Percentiles rank a stretch among this genome's conserved stretches.
Evolutionary conservation across 2,797 vertebrate species (phyloP).

Genomic region (Hypotaenidia okinawae): DNA sequence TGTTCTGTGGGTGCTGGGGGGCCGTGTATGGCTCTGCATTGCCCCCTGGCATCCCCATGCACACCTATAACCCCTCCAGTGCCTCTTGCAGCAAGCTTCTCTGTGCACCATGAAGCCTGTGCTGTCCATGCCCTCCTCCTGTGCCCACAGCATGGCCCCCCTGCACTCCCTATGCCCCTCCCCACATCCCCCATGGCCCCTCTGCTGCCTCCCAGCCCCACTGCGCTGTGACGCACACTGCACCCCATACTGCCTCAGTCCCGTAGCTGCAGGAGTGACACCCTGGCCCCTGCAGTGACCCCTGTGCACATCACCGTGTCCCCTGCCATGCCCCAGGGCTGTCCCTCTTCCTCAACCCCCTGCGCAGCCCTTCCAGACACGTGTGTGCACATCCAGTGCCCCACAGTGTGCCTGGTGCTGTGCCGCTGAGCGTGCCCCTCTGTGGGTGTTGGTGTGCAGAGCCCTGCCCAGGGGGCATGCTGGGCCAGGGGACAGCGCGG

Average conservation of each 20-base stretch:
- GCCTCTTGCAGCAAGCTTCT: background rate
- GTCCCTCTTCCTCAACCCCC: background rate
- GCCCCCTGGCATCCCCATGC: background rate
- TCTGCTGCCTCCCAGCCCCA: background rate
- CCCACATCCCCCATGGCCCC: accelerated
- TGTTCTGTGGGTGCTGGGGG: background rate
- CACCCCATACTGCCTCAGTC: accelerated
- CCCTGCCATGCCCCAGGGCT: background rate
- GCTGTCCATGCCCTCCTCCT: accelerated
- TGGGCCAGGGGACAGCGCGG: no score
- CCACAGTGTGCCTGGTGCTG: accelerated
- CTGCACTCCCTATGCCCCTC: no score
- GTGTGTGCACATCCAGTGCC: background rate
- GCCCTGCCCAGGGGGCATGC: no score
- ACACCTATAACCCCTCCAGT: accelerated
- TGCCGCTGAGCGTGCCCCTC: accelerated
- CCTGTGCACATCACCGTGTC: accelerated
- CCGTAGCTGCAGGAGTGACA: accelerated
- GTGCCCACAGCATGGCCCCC: background rate
- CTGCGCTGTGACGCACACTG: accelerated
- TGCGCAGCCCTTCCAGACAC: background rate
- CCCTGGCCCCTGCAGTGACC: accelerated
- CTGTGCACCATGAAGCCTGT: accelerated
- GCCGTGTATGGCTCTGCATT: accelerated
- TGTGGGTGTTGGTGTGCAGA: accelerated